These are phyloP conservation scores for Calonectris borealis DNA, from an alignment of 2,113 vertebrate genomes.

Conservation along the genomic window DNA sequence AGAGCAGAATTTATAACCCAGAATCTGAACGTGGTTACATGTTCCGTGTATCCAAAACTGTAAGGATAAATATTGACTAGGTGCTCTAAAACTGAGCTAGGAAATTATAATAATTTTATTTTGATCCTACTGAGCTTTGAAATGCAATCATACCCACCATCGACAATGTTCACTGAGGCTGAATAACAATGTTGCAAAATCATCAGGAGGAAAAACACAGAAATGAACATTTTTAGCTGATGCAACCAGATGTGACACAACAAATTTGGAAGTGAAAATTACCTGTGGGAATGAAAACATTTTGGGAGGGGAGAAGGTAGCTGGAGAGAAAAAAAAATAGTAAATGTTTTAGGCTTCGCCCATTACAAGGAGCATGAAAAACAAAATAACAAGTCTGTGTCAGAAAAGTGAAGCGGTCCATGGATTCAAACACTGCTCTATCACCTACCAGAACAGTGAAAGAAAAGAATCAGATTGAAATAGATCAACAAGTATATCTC, in stretches of 20 bases:
- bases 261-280: not conserved
- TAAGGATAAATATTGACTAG: not conserved
- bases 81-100: not conserved
- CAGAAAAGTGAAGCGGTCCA: not conserved
- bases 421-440: not conserved
- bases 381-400: not conserved
- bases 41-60: not conserved
- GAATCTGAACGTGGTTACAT: not conserved
- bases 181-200: not conserved
- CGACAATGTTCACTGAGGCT: not conserved
- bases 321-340: not conserved
- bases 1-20: not conserved
- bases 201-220: not conserved
- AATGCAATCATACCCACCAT: not conserved
- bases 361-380: not conserved
- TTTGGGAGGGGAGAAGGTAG: not conserved
- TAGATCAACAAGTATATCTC: not conserved
- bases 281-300: not conserved
- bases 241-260: not conserved
- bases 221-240: not conserved
- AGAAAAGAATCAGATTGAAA: not conserved
- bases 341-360: not conserved
- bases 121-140: not conserved
- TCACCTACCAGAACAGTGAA: not conserved
- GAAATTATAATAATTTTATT: not conserved